Base-by-base conservation (phyloP, 2,797 vertebrate species). In the Cheirogaleus major region DNA sequence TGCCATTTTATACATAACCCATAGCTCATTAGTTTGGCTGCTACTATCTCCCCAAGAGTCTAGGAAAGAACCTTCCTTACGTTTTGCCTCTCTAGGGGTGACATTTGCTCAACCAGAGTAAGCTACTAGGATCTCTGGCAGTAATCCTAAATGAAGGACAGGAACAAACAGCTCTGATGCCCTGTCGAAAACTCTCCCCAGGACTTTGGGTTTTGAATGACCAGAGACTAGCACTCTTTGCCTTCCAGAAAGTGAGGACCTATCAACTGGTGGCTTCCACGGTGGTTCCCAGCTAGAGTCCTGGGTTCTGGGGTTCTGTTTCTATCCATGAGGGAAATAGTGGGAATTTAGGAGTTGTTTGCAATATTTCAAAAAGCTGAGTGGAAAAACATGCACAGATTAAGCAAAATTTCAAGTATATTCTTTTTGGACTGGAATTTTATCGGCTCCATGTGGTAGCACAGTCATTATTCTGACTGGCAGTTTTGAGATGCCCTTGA, bases 401-500 rank as follows among this genome's bases (percentile, higher is more conserved):
- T 50, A 94, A 89, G 86, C 93, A 83, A 96, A 75, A 73, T 65
- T 86, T 78, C 41, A 76, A 89, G 70, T 48, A 27, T 91, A 94
- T 81, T 50, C 92, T 81, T 65, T 92, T 83, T 95, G 25, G 32
- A 38, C 69, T 96, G 91, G 95, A 93, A 88, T 96, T 79, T 78
- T 89, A 94, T 97, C 93, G 73, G 93, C 65, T 89, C 76, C 38
- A 2, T 15, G 22, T 25, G 38, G 80, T 7, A 41, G 55, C 50
- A 86, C 43, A 79, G 80, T 41, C 41, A 25, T 67, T 38, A 7
- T 79, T 72, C 79, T 50, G 81, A 85, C 69, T 89, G 91, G 79
- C 67, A 89, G 35, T 80, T 95, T 67, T 63, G 92, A 93, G 86
- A 95, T 88, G 72, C 22, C 91, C 87, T 90, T 83, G 95, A 90